Evolutionary conservation across 2,113 vertebrate genomes (phyloP), one percentile per base, ranked within the genome.

Genomic region (Helogale parvula): DNA sequence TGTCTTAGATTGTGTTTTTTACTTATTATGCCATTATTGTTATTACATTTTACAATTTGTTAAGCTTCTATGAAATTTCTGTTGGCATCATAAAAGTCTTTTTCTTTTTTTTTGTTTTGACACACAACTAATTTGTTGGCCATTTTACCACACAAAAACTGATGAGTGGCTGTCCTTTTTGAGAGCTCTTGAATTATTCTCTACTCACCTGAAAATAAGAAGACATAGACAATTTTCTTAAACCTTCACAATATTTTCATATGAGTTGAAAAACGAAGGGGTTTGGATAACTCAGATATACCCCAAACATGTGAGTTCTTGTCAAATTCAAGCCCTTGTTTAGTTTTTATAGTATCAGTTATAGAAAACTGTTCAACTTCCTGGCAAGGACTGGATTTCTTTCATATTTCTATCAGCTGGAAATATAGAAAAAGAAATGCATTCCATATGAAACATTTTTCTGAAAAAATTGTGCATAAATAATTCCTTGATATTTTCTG

Each of bases 331-430:
- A 93, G 31, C 16, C 1, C n/a, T n/a, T 50, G 82, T 47, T 54
- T 23, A 57, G 12, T 97, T 98, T 98, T 98, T 92, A 50, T 85
- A 69, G n/a, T 94, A 96, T 89, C 7, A 0, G 33, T 72, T 97
- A 86, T 96, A 96, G 88, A 0, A 41, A 96, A 96, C 60, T 66
- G 77, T 84, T 89, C 7, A 60, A 23, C 86, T 41, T 54, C 88
- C 82, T 21, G 92, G 83, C 92, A 92, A 7, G 84, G 15, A 0
- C 29, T 95, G 35, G 95, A 54, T 71, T 72, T 89, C 54, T 88
- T 94, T 97, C 41, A 63, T 91, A 77, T 87, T 93, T 97, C 90
- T 88, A 33, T 88, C 74, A 71, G 25, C 66, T 96, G 33, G 71
- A 97, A 97, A 96, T 96, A 60, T 33, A 88, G 25, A 83, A 86